These are phyloP conservation scores for Poeciliopsis paucimaculata DNA, from an alignment of 2,797 vertebrate genomes.

Conservation along the genomic window DNA sequence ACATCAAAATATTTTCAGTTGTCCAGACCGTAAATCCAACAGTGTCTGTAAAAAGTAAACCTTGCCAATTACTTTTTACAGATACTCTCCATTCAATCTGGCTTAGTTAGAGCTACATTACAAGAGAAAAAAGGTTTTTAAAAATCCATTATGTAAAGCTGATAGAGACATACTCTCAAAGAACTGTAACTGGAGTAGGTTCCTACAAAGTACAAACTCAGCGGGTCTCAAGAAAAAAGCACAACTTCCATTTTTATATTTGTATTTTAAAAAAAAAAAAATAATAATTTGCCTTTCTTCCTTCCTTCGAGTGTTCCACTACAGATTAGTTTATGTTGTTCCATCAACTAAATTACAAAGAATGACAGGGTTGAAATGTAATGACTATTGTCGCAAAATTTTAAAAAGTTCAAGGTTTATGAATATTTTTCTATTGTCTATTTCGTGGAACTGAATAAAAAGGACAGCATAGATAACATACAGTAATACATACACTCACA, in stretches of 20 bases:
- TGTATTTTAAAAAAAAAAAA: not conserved
- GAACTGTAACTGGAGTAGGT: not conserved
- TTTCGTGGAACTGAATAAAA: constrained; percentile 44
- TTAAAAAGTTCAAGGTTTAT: not conserved
- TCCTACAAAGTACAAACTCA: not conserved
- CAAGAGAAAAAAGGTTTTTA: not conserved
- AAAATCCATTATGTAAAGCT: not conserved
- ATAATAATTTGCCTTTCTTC: not conserved
- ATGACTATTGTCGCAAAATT: not conserved
- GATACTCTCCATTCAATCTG: not conserved
- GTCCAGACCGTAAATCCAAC: not conserved
- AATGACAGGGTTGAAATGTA: not conserved
- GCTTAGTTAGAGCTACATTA: not conserved
- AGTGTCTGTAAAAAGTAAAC: not conserved
- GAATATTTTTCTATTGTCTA: not conserved
- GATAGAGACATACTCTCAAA: not conserved
- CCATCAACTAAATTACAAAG: not conserved
- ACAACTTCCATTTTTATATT: not conserved
- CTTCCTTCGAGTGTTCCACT: too few relatives aligned
- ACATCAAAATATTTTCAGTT: not conserved
- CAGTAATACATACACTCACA: constrained; percentile 13
- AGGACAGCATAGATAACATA: constrained; percentile 31
- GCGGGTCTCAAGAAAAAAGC: not conserved
- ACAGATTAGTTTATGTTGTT: not conserved
- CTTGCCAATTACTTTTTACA: not conserved